Percentiles rank a stretch among this genome's conserved stretches.
phyloP scores from a whole-genome alignment of 2,797 vertebrate genomes.

The Lates japonicus region DNA sequence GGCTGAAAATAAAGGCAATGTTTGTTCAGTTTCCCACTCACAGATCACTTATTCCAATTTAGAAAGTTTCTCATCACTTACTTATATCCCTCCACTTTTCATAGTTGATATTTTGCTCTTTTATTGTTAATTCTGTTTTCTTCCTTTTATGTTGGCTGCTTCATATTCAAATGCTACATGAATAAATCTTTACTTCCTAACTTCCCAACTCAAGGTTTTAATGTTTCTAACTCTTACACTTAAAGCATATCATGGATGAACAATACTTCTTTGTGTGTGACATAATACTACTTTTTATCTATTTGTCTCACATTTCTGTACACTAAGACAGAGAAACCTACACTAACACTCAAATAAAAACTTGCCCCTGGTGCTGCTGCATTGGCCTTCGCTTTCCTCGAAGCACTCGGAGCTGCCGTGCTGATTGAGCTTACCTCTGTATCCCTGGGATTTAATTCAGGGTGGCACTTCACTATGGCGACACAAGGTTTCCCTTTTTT shows the following conservation, averaged over 20 bases:
- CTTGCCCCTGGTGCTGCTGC: slow-evolving; percentile 32
- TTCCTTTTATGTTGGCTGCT: background rate
- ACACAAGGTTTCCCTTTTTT: slow-evolving; percentile 59
- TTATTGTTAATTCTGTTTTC: background rate
- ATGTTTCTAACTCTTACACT: background rate
- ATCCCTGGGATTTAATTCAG: slow-evolving; percentile 75
- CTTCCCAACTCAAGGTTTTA: slow-evolving; percentile 3
- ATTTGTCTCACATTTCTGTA: slow-evolving; percentile 32
- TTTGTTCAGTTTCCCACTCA: background rate
- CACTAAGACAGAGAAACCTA: slow-evolving; percentile 21
- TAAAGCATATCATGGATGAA: slow-evolving; percentile 11
- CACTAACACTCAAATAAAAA: slow-evolving; percentile 26
- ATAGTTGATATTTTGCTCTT: background rate
- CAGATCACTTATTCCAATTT: background rate
- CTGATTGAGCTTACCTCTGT: slow-evolving; percentile 56
- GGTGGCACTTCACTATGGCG: slow-evolving; percentile 68
- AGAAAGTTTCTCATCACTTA: background rate
- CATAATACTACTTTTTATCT: slow-evolving; percentile 18
- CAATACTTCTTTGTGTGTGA: slow-evolving; percentile 5
- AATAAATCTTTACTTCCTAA: background rate
- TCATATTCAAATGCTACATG: background rate
- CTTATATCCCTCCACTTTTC: background rate
- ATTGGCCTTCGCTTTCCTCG: slow-evolving; percentile 23
- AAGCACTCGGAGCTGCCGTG: slow-evolving; percentile 37
- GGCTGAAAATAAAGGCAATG: background rate